Evolutionary conservation across 2,888 invertebrate genomes (phyloP), one percentile per base, ranked within the genome.

Genomic region (Saturnia pavonia): DNA sequence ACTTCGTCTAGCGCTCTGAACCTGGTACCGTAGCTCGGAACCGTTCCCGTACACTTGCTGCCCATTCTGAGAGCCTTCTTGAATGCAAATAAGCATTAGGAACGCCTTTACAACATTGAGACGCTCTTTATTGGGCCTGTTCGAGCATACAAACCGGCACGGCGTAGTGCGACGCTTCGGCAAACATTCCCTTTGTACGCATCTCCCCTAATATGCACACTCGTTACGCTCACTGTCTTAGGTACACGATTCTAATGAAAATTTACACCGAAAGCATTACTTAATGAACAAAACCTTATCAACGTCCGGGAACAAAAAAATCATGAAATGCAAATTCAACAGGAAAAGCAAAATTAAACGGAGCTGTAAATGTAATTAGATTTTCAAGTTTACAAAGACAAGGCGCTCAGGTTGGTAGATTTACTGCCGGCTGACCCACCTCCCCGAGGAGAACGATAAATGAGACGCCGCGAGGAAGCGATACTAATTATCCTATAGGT

Each of bases 361-460:
- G 86, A 87, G 87, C 88, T 91, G 92, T 92, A 91, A 92, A 92
- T 92, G 92, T 92, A 94, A 93, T 93, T 92, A 94, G 91, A 92
- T 93, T 92, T 92, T 90, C 90, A 88, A 92, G 91, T 92, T 92
- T 92, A 91, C 92, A 91, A 92, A 92, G 92, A 92, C 92, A 91
- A 89, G 91, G 88, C 87, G 88, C 90, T 91, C 91, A 91, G 92
- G 91, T 92, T 89, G 88, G 89, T 89, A 92, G 91, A 93, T 93
- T 93, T 93, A 94, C 89, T 91, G 91, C 90, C 83, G 83, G 90
- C 92, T 92, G 92, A 92, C 93, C 92, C 88, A 87, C 88, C 91
- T 89, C 92, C 91, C 91, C 74, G 83, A 80, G 88, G 92, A 88
- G 88, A 77, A 88, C 87, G 91, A 92, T 93, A 91, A 92, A 93